Base-by-base conservation (phyloP, 2,888 invertebrate genomes). In the Papilio protenor region DNA sequence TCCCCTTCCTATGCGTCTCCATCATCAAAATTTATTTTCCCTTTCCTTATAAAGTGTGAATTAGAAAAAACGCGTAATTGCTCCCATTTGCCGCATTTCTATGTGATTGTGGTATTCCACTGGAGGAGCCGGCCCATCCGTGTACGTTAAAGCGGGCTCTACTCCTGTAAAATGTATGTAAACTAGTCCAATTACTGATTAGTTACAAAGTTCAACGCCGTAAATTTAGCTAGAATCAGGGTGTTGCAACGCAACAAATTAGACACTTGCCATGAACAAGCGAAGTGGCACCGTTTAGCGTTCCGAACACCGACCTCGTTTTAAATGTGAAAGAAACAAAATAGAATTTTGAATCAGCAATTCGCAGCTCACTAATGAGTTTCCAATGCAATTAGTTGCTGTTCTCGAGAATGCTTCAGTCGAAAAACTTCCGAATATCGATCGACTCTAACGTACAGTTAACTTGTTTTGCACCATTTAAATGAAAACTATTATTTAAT, bases 341-440 rank as follows among this genome's bases (percentile, higher is more conserved):
- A 90, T 88, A 85, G 86, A 86, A 86, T 87, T 82, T 89, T 88
- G 91, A 91, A 90, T 92, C 91, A 90, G 87, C 87, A 90, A 87
- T 92, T 91, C 86, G 87, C 88, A 84, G 80, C 80, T 79, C 82
- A 87, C 88, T 93, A 92, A 92, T 89, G 87, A 90, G 86, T 82
- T 81, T 85, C 85, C 87, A 85, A 88, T 83, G 87, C 87, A 89
- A 90, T 90, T 90, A 90, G 89, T 85, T 82, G 81, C 80, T 81
- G 83, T 85, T 86, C 86, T 85, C 86, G 79, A 78, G 80, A 75
- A 75, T 79, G 77, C 80, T 81, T 80, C 78, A 64, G 71, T 70
- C 73, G 57, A 73, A 71, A 52, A 57, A 76, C 76, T 76, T 76
- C 33, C 18, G 10, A 49, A 75, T 52, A 49, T 61, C 47, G 64